phyloP scores from a whole-genome alignment of 2,113 vertebrate genomes.

The Lepisosteus oculatus region DNA sequence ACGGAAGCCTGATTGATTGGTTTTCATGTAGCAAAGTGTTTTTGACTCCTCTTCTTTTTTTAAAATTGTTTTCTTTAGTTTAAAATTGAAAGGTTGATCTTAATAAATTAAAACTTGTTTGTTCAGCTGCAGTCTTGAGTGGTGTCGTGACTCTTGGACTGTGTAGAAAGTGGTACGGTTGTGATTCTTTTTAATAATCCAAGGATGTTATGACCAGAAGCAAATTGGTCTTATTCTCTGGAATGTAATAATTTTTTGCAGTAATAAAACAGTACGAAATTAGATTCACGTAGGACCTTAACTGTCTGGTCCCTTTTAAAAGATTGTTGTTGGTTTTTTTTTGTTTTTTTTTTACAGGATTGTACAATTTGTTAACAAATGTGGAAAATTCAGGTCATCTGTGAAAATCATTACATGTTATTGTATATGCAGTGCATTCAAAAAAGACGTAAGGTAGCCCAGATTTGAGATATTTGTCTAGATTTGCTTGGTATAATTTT shows the following conservation, averaged over 20 bases:
- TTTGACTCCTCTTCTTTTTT: conserved; percentile 25
- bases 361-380: no score
- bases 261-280: conserved; percentile 6
- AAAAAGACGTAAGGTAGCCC: no score
- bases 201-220: conserved; percentile 19
- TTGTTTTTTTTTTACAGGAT: not conserved
- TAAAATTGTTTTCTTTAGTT: conserved; percentile 24
- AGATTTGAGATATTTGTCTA: no score
- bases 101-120: conserved; percentile 25
- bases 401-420: no score
- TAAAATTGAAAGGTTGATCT: conserved; percentile 2
- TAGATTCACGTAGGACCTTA: conserved; percentile 13
- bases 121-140: conserved; percentile 28
- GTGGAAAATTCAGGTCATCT: no score
- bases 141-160: conserved; percentile 24
- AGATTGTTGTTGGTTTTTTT: not conserved
- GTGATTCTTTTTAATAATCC: conserved; percentile 27
- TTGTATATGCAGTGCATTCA: no score
- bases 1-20: no score
- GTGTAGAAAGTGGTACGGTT: conserved; percentile 48
- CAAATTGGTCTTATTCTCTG: conserved; percentile 38
- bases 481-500: no score
- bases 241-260: conserved; percentile 24
- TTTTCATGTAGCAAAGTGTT: conserved; percentile 27
- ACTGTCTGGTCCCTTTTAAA: not conserved